A percentile compares a stretch with the other conserved stretches of the same genome.
Evolutionary conservation across 1,140 invertebrate genomes (phyloP).

Genomic region (Ptiloglossa arizonensis): DNA sequence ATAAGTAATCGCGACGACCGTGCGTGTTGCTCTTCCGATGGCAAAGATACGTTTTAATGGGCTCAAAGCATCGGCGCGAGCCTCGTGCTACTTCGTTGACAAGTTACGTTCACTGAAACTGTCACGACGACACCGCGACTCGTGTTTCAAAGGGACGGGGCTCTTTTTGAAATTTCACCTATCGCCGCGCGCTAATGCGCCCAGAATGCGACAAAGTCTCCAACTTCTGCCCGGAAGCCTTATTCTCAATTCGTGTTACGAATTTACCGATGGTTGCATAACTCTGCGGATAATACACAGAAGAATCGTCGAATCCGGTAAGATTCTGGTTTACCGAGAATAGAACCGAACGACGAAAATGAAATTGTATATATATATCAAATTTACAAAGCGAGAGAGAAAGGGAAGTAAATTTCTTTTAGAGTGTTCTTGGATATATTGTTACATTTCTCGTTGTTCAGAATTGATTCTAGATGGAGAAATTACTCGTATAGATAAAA

Average conservation of each 20-base stretch:
- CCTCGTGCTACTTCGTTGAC: constrained; percentile 16
- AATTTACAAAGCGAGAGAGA: too few species aligned
- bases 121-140: constrained; percentile 29
- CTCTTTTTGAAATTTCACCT: constrained; percentile 34
- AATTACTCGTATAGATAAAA: too few species aligned
- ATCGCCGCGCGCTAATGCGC: too few species aligned
- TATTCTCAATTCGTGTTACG: not conserved
- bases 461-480: too few species aligned
- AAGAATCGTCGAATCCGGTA: too few species aligned
- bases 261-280: too few species aligned
- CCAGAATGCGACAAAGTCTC: not conserved
- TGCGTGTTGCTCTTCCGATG: constrained; percentile 46
- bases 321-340: too few species aligned
- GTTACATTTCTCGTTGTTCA: too few species aligned
- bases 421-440: too few species aligned
- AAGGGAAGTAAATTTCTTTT: too few species aligned
- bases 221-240: not conserved
- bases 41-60: constrained; percentile 58
- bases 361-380: not conserved
- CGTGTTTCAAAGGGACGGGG: constrained; percentile 31
- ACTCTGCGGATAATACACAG: too few species aligned
- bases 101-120: constrained; percentile 38
- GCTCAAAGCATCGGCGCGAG: constrained; percentile 48
- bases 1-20: constrained; percentile 62
- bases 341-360: not conserved